Evolutionary conservation across 2,113 vertebrate species (phyloP).

Genomic region (Cephalophus harveyi): DNA sequence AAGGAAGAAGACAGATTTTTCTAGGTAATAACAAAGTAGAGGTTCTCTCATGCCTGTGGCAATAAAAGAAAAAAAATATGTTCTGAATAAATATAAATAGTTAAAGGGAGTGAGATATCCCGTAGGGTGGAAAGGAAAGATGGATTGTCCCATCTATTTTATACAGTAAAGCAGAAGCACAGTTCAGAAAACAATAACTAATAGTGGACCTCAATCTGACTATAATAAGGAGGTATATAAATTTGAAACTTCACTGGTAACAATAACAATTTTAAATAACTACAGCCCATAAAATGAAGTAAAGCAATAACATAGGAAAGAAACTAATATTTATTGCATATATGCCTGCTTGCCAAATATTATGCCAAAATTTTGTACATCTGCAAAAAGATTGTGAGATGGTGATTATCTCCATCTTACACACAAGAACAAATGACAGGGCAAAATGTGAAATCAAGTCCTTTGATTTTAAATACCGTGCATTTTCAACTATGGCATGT

Average conservation of each 20-base stretch:
- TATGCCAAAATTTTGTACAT: background rate
- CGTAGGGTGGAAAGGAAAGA: background rate
- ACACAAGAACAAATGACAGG: background rate
- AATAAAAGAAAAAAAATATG: slow-evolving; percentile 39
- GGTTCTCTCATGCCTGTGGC: background rate
- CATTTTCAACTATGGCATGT: background rate
- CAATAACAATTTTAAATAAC: slow-evolving; percentile 15
- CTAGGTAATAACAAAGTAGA: slow-evolving; percentile 39
- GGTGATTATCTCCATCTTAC: background rate
- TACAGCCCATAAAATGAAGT: slow-evolving; percentile 12
- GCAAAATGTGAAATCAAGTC: background rate
- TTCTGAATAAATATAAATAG: slow-evolving; percentile 44
- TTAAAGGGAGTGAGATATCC: background rate
- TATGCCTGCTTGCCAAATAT: background rate
- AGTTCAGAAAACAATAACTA: background rate
- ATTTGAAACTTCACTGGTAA: background rate
- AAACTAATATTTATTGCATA: background rate
- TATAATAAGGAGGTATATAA: background rate
- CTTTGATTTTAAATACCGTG: background rate
- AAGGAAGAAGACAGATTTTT: slow-evolving; percentile 11
- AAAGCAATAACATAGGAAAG: background rate
- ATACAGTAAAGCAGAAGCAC: background rate
- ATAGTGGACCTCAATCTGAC: background rate
- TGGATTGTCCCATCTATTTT: background rate
- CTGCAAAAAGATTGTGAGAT: background rate